phyloP scores from a whole-genome alignment of 2,113 vertebrate species.

The Alexandromys fortis region DNA sequence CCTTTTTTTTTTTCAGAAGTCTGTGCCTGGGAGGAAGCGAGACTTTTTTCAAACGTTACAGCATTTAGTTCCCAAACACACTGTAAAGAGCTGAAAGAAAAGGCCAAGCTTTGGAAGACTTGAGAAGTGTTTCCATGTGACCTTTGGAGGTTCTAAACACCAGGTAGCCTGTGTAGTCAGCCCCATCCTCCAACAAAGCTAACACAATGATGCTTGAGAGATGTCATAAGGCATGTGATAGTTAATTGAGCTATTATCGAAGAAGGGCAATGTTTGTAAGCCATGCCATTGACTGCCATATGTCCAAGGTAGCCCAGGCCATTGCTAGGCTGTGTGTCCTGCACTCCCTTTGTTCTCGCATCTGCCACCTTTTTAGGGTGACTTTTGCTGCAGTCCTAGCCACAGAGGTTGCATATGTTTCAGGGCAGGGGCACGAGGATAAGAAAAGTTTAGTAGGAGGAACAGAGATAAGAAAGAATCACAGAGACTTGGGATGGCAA shows the following conservation, averaged over 20 bases:
- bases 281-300: too few relatives aligned
- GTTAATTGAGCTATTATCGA: background rate
- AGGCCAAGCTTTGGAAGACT: background rate
- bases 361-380: too few relatives aligned
- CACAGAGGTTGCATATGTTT: too few relatives aligned
- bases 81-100: background rate
- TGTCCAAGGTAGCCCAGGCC: too few relatives aligned
- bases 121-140: rapidly evolving
- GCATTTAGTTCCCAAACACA: background rate
- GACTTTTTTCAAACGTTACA: background rate
- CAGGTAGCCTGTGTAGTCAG: background rate
- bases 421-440: too few relatives aligned
- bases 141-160: background rate
- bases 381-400: too few relatives aligned
- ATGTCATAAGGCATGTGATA: background rate
- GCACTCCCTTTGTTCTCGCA: too few relatives aligned
- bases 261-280: background rate
- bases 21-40: too few relatives aligned
- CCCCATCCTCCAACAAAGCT: background rate
- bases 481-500: too few relatives aligned
- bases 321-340: too few relatives aligned
- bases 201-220: background rate
- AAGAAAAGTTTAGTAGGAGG: too few relatives aligned
- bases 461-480: too few relatives aligned
- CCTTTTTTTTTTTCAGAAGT: background rate